Conservation (phyloP, 2,888 invertebrate genomes). For the Erynnis tages region DNA sequence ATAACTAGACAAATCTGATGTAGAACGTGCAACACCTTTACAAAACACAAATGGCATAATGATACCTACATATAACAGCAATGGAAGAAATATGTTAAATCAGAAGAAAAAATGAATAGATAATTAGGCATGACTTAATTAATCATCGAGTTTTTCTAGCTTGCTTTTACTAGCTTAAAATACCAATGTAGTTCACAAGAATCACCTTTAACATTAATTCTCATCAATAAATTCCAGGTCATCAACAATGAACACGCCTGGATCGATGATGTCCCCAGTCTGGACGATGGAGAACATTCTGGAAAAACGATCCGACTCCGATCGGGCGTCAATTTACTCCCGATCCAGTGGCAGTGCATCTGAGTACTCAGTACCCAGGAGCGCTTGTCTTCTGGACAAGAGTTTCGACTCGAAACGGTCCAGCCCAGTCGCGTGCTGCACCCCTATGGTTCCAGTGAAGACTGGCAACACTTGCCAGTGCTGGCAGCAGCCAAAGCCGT, state of each 20-base stretch:
- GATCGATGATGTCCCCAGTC: slow-evolving; percentile 77
- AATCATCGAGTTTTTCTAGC: no score
- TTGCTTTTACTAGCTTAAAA: no score
- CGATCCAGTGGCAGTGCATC: slow-evolving; percentile 84
- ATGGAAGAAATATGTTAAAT: no score
- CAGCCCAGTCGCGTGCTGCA: slow-evolving; percentile 67
- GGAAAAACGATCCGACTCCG: slow-evolving; percentile 77
- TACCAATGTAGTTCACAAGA: no score
- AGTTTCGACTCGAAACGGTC: slow-evolving; percentile 73
- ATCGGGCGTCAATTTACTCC: slow-evolving; percentile 85
- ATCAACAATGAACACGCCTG: slow-evolving; percentile 79
- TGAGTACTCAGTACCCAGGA: slow-evolving; percentile 83
- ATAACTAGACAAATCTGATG: no score
- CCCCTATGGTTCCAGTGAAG: slow-evolving; percentile 83
- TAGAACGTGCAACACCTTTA: no score
- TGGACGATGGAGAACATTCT: slow-evolving; percentile 81
- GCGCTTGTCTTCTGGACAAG: slow-evolving; percentile 66
- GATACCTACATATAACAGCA: no score
- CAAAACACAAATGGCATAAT: no score
- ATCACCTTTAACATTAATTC: no score
- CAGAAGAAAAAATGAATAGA: no score
- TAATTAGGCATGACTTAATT: no score
- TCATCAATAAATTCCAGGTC: no score
- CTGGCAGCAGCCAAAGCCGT: slow-evolving; percentile 63
- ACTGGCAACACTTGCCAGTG: slow-evolving; percentile 65